Evolutionary conservation across 2,797 vertebrate genomes (phyloP).

Genomic region (Enteromius thamalakanensis): DNA sequence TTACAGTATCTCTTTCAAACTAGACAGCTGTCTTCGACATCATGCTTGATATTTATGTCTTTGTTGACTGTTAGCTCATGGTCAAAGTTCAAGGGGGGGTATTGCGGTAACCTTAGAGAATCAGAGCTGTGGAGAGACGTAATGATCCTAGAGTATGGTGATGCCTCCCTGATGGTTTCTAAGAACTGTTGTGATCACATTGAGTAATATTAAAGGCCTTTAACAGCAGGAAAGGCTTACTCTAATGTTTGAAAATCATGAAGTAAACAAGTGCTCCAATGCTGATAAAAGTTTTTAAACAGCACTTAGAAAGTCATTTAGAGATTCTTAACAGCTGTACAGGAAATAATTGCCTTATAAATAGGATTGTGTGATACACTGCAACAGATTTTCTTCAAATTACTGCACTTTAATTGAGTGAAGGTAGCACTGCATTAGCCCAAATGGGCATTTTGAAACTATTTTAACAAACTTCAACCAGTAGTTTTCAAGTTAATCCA

Average conservation of each 20-base stretch:
- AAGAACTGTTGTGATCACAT: conserved; percentile 64
- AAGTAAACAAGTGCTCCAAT: conserved; percentile 38
- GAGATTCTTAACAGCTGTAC: conserved; percentile 34
- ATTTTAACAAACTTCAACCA: not conserved
- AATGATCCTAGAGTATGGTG: conserved; percentile 61
- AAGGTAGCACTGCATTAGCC: not conserved
- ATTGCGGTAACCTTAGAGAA: conserved; percentile 62
- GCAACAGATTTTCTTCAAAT: not conserved
- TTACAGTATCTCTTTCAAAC: not conserved
- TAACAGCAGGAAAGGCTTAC: conserved; percentile 32
- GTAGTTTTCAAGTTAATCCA: not conserved
- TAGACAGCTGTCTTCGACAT: not conserved
- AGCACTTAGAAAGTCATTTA: conserved; percentile 46
- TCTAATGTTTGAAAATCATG: conserved; percentile 25
- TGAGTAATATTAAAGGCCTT: conserved; percentile 33
- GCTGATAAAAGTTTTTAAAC: conserved; percentile 39
- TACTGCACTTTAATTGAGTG: not conserved
- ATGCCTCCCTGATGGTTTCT: conserved; percentile 56
- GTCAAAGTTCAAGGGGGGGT: conserved; percentile 72
- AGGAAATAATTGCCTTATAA: conserved; percentile 36
- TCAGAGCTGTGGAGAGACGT: conserved; percentile 56
- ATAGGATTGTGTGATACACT: not conserved
- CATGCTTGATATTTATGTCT: conserved; percentile 25
- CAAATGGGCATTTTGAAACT: not conserved
- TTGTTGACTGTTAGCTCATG: conserved; percentile 50